phyloP scores from a whole-genome alignment of 1,140 invertebrate species.

The honey bee (Apis mellifera) region Amel_HAv3.1 CM009942.2:2369501-2370000 shows the following conservation, averaged over 20 bases:
- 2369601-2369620: no score
- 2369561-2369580: no score
- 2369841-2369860: constrained; percentile 5
- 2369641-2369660: no score
- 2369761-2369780: not conserved
- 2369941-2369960: constrained; percentile 27
- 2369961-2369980: constrained; percentile 13
- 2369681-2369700: not conserved
- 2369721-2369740: not conserved
- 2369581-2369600: no score
- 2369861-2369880: constrained; percentile 34
- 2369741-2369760: not conserved
- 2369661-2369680: not conserved
- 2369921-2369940: constrained; percentile 47
- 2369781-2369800: constrained; percentile 19
- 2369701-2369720: not conserved
- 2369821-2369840: not conserved
- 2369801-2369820: not conserved
- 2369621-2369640: no score
- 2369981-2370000: not conserved
- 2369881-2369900: constrained; percentile 31
- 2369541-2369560: no score
- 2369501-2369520: no score
- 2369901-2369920: constrained; percentile 49
- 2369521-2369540: no score